Percentiles rank a stretch among this genome's conserved stretches.
phyloP scores from a whole-genome alignment of 2,113 vertebrate genomes.

The Tachysurus fulvidraco region DNA sequence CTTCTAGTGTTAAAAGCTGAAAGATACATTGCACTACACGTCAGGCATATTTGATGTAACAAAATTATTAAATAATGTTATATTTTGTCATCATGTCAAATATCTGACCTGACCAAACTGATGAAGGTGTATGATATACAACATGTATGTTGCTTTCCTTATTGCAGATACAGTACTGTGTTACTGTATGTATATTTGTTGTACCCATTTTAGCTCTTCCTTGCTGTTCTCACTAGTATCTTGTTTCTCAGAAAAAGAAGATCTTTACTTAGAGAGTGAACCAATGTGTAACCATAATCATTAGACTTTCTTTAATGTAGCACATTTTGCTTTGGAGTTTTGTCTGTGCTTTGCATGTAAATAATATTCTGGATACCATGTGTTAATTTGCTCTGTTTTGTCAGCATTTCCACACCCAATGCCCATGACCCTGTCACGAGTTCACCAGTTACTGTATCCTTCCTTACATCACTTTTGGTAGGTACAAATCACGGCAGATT shows the following conservation, averaged over 20 bases:
- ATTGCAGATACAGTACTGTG: not conserved
- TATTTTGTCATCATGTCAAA: not conserved
- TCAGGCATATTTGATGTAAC: not conserved
- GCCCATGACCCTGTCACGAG: not conserved
- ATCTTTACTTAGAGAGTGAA: not conserved
- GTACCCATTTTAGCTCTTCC: not conserved
- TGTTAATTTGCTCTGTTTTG: not conserved
- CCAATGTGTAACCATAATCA: not conserved
- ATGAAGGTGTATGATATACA: not conserved
- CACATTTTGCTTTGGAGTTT: not conserved
- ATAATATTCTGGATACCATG: not conserved
- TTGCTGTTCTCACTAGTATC: not conserved
- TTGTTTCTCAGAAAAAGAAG: not conserved
- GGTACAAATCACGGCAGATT: no score
- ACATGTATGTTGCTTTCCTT: slow-evolving; percentile 10
- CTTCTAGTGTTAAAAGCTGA: no score
- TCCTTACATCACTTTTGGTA: no score
- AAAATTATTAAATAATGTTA: not conserved
- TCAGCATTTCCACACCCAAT: not conserved
- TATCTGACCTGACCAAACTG: not conserved
- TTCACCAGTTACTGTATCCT: not conserved
- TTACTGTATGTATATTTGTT: not conserved
- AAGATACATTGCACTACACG: not conserved
- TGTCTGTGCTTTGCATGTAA: not conserved
- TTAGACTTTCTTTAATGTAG: not conserved